These are phyloP conservation scores for Struthio camelus DNA, from an alignment of 2,113 vertebrate species.

Conservation along the genomic window DNA sequence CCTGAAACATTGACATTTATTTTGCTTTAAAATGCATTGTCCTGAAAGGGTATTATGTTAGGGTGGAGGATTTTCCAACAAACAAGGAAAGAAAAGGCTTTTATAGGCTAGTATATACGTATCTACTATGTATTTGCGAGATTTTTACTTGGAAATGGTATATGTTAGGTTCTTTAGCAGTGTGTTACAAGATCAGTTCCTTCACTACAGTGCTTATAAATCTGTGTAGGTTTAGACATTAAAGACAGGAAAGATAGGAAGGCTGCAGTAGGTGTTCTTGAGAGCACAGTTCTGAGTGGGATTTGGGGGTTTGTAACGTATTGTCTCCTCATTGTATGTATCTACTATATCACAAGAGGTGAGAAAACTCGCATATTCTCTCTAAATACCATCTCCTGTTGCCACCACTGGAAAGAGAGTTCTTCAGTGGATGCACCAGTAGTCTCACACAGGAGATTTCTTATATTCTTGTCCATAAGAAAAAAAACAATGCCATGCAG, in stretches of 20 bases:
- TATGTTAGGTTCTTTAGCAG: neutral
- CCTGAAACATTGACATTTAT: slow-evolving; percentile 14
- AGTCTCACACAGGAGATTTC: neutral
- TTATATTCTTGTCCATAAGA: neutral
- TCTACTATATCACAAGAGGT: neutral
- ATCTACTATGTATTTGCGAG: neutral
- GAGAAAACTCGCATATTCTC: neutral
- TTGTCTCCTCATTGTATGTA: neutral
- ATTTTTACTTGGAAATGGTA: neutral
- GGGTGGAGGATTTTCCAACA: neutral
- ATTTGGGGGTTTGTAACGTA: neutral
- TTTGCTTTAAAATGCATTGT: slow-evolving; percentile 29
- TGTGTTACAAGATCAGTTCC: neutral
- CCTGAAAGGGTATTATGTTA: slow-evolving; percentile 1
- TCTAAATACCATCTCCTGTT: neutral
- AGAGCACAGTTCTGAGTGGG: neutral
- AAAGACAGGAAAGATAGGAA: neutral
- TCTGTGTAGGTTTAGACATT: neutral
- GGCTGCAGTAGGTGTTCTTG: neutral
- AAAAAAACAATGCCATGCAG: neutral
- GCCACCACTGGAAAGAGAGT: neutral
- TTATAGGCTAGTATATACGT: neutral
- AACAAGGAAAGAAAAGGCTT: slow-evolving; percentile 25
- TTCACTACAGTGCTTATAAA: neutral
- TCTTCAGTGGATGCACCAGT: neutral